These are phyloP conservation scores for Amiota minor DNA, from an alignment of 2,888 invertebrate species.

Conservation along the genomic window DNA sequence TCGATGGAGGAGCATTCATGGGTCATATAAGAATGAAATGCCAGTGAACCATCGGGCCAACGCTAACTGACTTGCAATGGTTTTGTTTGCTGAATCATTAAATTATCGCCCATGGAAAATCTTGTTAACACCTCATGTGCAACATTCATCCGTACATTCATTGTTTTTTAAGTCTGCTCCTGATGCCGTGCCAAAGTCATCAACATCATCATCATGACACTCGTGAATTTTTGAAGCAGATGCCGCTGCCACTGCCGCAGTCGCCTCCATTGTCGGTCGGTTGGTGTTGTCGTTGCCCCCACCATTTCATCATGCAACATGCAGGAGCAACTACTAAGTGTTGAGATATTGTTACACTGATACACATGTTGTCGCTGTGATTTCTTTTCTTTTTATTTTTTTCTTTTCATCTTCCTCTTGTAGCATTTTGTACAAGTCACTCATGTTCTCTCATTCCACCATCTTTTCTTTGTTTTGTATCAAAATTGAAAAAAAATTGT, in stretches of 20 bases:
- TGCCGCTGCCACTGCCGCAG: background rate
- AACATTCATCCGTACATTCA: conserved; percentile 38
- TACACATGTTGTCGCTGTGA: conserved; percentile 13
- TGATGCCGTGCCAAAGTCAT: background rate
- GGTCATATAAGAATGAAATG: background rate
- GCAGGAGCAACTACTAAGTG: conserved; percentile 10
- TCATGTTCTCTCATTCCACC: background rate
- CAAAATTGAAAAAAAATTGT: conserved; percentile 16
- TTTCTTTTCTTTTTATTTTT: background rate
- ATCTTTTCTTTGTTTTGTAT: background rate
- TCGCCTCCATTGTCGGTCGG: background rate
- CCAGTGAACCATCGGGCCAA: background rate
- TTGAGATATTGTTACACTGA: conserved; percentile 23
- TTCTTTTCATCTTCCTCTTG: background rate
- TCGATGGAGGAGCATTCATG: background rate
- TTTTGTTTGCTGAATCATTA: conserved; percentile 55
- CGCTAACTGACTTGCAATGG: conserved; percentile 27
- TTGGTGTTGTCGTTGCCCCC: conserved; percentile 20
- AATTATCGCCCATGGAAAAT: conserved; percentile 61
- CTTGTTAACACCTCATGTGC: conserved; percentile 58
- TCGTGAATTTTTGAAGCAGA: background rate
- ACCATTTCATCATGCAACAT: conserved; percentile 19
- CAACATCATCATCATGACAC: conserved; percentile 19
- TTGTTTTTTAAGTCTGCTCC: conserved; percentile 1
- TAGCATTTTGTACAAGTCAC: background rate